These are phyloP conservation scores for Rhizoglyphus robini DNA, from an alignment of 1,140 invertebrate genomes.

Conservation along the genomic window DNA sequence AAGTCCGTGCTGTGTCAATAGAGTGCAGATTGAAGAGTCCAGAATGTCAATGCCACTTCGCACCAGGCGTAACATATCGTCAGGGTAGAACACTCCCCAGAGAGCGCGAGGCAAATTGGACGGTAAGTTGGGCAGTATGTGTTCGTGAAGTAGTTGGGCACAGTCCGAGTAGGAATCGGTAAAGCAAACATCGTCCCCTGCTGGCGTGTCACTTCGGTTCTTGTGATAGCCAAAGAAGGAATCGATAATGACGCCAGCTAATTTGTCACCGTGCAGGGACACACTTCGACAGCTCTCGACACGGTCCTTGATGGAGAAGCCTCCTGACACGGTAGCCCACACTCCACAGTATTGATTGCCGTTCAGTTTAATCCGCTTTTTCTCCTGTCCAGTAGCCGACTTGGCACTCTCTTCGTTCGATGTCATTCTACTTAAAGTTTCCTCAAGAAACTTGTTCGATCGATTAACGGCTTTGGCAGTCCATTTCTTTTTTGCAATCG, in stretches of 20 bases:
- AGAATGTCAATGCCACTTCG: neutral
- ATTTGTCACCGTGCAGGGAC: neutral
- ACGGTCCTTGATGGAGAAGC: neutral
- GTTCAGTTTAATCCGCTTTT: neutral
- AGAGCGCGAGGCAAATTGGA: neutral
- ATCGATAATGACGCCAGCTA: neutral
- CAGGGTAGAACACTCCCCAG: neutral
- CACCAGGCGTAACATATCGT: neutral
- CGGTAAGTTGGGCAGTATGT: neutral
- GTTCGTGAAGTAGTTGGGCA: neutral
- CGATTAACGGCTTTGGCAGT: neutral
- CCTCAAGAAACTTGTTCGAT: neutral
- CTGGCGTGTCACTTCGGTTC: too few species aligned
- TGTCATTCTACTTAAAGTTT: neutral
- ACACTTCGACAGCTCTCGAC: neutral
- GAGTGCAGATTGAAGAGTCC: neutral
- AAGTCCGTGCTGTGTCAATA: neutral
- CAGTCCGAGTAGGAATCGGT: neutral
- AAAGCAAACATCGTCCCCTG: neutral
- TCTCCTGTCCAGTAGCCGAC: neutral
- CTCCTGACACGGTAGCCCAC: slow-evolving; percentile 1
- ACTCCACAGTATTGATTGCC: neutral
- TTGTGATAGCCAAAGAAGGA: neutral
- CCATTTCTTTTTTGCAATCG: neutral
- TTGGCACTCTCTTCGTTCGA: neutral